phyloP scores from a whole-genome alignment of 2,113 vertebrate genomes.

The Percina caprodes region DNA sequence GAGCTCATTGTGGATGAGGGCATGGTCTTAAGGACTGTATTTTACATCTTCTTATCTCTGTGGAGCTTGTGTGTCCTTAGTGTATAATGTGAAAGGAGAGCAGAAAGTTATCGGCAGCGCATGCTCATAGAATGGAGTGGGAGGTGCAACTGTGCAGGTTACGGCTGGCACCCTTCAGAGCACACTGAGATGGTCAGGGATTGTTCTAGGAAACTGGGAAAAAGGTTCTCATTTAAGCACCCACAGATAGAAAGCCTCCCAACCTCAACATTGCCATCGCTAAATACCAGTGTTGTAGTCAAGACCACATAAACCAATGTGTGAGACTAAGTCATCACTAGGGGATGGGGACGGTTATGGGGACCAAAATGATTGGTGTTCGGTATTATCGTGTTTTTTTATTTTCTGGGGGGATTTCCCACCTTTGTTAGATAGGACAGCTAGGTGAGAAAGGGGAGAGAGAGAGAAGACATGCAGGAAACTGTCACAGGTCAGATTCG shows the following conservation, averaged over 20 bases:
- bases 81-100: slow-evolving; percentile 36
- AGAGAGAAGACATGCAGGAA: too few relatives aligned
- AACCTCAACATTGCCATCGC: slow-evolving; percentile 1
- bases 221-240: slow-evolving; percentile 58
- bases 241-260: slow-evolving; percentile 30
- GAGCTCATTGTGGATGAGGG: slow-evolving; percentile 53
- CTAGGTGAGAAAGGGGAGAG: too few relatives aligned
- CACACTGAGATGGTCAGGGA: slow-evolving; percentile 38
- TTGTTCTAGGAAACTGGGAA: slow-evolving; percentile 49
- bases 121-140: slow-evolving; percentile 49
- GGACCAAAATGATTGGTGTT: too few relatives aligned
- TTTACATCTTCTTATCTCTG: slow-evolving; percentile 45
- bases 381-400: too few relatives aligned
- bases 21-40: slow-evolving; percentile 34
- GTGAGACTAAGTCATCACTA: too few relatives aligned
- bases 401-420: too few relatives aligned
- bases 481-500: too few relatives aligned
- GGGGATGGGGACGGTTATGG: too few relatives aligned
- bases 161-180: slow-evolving; percentile 47
- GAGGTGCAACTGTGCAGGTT: slow-evolving; percentile 54
- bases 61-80: slow-evolving; percentile 12
- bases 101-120: slow-evolving; percentile 27
- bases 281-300: background rate
- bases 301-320: too few relatives aligned
- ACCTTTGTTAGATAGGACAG: too few relatives aligned